Evolutionary conservation across 2,797 vertebrate genomes (phyloP), one percentile per base, ranked within the genome.

Genomic region (Rhinella marina): DNA sequence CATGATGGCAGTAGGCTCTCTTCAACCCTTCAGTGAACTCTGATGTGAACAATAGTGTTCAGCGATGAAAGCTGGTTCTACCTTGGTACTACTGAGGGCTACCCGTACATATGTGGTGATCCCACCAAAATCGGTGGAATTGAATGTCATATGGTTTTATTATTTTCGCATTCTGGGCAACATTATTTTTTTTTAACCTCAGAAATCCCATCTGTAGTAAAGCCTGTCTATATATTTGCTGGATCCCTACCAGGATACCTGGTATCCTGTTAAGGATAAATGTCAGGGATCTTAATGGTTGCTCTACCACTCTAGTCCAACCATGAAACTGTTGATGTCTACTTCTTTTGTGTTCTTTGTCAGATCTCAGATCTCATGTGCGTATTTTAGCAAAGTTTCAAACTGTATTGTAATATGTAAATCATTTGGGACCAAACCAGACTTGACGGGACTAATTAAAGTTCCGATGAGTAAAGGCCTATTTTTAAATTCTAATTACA

Each of bases 401-500:
- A 29, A 21, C 16, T 77, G 59, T 29, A 32, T 64, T 27, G 61
- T 78, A 72, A 70, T 56, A 85, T 66, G 57, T 29, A 13, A 85
- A 78, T 50, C 54, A 29, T 61, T 85, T 85, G 73, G 84, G 76
- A 86, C 29, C 10, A 13, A 16, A 66, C 54, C 78, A 61, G 68
- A 61, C 29, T 87, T 59, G 78, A 87, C 85, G 17, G 76, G 61
- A 68, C 85, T 68, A 80, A 86, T 87, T 76, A 75, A 64, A 62
- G 68, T 76, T 75, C 62, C 64, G 79, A 81, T 87, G 79, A 87
- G 79, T 82, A 85, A 85, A 80, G 19, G 80, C 52, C 68, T 87
- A 87, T 81, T 87, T 87, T 82, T 54, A 82, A 66, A 76, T 50
- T 76, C 41, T 87, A 87, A 87, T 87, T 75, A 64, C 70, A 56